These are phyloP conservation scores for Sphyrna mokarran DNA, from an alignment of 2,113 vertebrate species.

Conservation along the genomic window DNA sequence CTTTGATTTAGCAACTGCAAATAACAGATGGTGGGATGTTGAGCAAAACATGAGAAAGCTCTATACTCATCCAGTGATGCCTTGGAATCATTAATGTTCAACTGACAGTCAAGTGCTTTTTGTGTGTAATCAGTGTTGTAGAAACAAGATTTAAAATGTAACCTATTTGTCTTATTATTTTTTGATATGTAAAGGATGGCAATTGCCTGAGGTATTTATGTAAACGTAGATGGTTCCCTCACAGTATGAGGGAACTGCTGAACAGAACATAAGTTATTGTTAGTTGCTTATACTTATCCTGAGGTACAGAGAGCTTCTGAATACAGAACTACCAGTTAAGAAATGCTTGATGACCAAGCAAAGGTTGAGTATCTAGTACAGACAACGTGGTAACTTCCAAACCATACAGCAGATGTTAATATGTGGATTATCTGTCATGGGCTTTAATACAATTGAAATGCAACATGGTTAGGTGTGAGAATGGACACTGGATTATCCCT, in stretches of 20 bases:
- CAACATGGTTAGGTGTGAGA: not conserved
- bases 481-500: too few relatives aligned
- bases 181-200: not conserved
- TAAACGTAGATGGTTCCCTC: not conserved
- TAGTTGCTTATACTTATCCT: not conserved
- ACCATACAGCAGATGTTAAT: not conserved
- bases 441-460: not conserved
- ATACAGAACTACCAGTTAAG: not conserved
- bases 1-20: not conserved
- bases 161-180: not conserved
- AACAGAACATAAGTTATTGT: not conserved
- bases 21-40: not conserved
- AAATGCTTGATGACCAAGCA: not conserved
- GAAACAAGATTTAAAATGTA: not conserved
- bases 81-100: not conserved
- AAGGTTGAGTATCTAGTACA: not conserved
- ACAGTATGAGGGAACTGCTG: not conserved
- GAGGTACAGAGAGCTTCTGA: not conserved
- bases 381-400: not conserved
- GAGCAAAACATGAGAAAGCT: not conserved
- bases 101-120: not conserved
- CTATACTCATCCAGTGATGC: not conserved
- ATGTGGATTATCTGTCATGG: not conserved
- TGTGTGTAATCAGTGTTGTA: not conserved
- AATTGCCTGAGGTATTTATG: not conserved